A percentile compares a stretch with the other conserved stretches of the same genome.
Conservation (phyloP, 2,797 vertebrate genomes). For the Mionectes olivaceus region DNA sequence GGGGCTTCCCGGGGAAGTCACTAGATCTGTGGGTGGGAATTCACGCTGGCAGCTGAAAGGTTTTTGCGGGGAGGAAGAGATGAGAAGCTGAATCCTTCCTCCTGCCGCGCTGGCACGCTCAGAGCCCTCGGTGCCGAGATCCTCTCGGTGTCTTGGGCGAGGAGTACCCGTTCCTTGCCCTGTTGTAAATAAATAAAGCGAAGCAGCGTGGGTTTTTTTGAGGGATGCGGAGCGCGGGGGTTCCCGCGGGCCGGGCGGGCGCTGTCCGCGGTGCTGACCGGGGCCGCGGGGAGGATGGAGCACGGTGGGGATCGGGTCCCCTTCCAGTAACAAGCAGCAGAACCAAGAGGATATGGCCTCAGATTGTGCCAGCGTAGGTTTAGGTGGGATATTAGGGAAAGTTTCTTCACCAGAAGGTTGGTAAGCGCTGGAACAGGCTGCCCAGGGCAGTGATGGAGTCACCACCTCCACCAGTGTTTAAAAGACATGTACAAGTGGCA, state of each 20-base stretch:
- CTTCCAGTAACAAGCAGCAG: neutral
- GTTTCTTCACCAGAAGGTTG: neutral
- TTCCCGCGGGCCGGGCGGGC: neutral
- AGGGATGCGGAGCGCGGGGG: rapidly evolving
- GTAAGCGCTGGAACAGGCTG: neutral
- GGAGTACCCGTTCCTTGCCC: neutral
- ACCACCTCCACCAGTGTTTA: neutral
- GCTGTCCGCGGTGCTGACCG: neutral
- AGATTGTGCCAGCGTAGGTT: rapidly evolving
- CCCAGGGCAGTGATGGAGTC: neutral
- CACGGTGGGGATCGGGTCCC: rapidly evolving
- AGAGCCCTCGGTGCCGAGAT: rapidly evolving
- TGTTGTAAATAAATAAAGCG: neutral
- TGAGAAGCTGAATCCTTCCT: neutral
- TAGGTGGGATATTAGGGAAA: neutral
- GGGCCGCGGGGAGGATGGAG: rapidly evolving
- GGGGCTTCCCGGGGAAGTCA: constrained; percentile 48
- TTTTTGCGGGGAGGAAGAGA: neutral
- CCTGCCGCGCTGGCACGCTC: rapidly evolving
- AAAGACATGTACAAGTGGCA: neutral
- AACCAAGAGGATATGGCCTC: no score
- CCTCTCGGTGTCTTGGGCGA: rapidly evolving
- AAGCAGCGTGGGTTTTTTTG: neutral
- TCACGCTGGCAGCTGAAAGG: neutral
- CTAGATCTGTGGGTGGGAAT: neutral